Base-by-base conservation (phyloP, 2,113 vertebrate genomes). In the Plotosus lineatus region DNA sequence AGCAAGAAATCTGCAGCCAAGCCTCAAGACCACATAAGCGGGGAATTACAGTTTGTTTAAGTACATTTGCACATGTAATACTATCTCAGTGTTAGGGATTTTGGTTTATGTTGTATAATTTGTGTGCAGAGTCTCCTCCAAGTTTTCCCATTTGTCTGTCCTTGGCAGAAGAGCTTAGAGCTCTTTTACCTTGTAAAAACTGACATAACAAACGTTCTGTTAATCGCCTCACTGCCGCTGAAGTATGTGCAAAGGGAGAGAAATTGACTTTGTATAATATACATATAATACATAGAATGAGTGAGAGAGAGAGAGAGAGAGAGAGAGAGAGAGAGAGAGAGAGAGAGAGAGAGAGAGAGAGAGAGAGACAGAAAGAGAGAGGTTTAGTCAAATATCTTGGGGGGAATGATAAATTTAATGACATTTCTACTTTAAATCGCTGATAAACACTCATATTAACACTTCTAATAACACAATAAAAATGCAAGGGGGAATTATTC, bases 1-100 rank as follows among this genome's bases (percentile, higher is more conserved):
- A 65, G 12, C 60, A 46, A 71, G 65, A 79, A 40, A 66, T 28
- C 53, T 46, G 51, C 50, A 79, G 84, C 81, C 81, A 85, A 81
- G 56, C 77, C 84, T 83, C 73, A 66, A 56, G 81, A 88, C 85
- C 84, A 53, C 78, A 7, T 46, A 84, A 65, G 84, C 77, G 75
- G 75, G 82, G 85, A 73, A 85, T 77, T 85, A 75, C 66, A 82
- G 89, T 90, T 89, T 85, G 84, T 77, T 83, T 88, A 88, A 90
- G 86, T 86, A 86, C 86, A 91, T 89, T 88, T 88, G 82, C 90
- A 90, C 89, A 90, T 91, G 81, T 75, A 83, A 85, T 68, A 72
- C 77, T 78, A 86, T 86, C 82, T 86, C 51, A 28, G 69, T 83
- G 78, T 78, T 78, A 75, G 58, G 33, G 77, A 46, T 75, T 74